phyloP scores from a whole-genome alignment of 2,797 vertebrate genomes.

The Odontamblyopus lacepedii region DNA sequence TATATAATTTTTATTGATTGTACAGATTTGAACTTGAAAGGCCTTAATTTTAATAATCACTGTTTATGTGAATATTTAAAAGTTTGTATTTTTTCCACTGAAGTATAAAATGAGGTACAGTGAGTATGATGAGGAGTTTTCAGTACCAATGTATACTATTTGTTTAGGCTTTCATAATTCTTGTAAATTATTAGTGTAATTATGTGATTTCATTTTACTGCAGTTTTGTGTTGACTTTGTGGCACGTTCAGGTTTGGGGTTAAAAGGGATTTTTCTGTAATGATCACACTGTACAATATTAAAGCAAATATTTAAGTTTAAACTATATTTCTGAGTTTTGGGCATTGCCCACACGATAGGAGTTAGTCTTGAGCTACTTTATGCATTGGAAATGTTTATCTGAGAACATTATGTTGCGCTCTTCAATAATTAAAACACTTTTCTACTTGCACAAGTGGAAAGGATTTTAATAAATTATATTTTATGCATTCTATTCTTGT shows the following conservation, averaged over 20 bases:
- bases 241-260: constrained; percentile 49
- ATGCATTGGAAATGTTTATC: constrained; percentile 60
- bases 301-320: constrained; percentile 3
- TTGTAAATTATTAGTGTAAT: constrained; percentile 36
- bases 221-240: constrained; percentile 25
- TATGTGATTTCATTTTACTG: constrained; percentile 31
- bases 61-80: constrained; percentile 68
- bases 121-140: constrained; percentile 35
- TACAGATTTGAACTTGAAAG: constrained; percentile 69
- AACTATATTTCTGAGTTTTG: constrained; percentile 25
- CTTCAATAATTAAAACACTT: constrained; percentile 55
- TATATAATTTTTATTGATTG: constrained; percentile 71
- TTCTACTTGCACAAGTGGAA: constrained; percentile 69
- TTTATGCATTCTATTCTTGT: constrained; percentile 50
- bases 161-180: constrained; percentile 26
- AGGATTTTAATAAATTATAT: constrained; percentile 77
- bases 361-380: constrained; percentile 31
- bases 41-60: constrained; percentile 75
- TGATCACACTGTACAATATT: constrained; percentile 25
- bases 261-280: constrained; percentile 58
- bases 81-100: constrained; percentile 52
- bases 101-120: constrained; percentile 43
- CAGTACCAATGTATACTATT: constrained; percentile 32
- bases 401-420: constrained; percentile 56
- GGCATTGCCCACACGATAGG: constrained; percentile 21